Conservation (phyloP, 2,113 vertebrate species). For the Alaudala cheleensis region DNA sequence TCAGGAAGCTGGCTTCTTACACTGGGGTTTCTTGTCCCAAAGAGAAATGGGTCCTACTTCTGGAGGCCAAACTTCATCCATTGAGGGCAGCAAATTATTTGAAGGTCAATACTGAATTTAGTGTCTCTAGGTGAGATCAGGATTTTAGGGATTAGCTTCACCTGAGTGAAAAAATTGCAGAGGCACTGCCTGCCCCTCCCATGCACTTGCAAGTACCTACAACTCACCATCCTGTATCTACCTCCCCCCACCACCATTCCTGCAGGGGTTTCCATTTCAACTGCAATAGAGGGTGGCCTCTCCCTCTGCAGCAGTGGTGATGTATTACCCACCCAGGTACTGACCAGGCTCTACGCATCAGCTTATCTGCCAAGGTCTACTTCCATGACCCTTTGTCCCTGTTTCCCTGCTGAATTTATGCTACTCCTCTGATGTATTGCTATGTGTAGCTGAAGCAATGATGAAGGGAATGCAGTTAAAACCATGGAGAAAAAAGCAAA, state of each 20-base stretch:
- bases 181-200: not conserved
- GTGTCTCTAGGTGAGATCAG: not conserved
- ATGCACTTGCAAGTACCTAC: not conserved
- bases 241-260: not conserved
- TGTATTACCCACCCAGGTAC: conserved; percentile 3
- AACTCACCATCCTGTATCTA: not conserved
- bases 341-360: not conserved
- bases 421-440: not conserved
- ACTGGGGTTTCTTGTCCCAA: not conserved
- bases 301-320: not conserved
- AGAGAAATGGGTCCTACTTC: not conserved
- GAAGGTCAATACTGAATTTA: not conserved
- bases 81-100: not conserved
- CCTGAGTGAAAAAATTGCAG: not conserved
- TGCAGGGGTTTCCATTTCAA: conserved; percentile 27
- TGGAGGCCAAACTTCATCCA: not conserved
- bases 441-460: not conserved
- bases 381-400: conserved; percentile 20
- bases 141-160: not conserved
- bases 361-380: conserved; percentile 9
- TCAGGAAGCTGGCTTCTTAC: not conserved
- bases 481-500: not conserved
- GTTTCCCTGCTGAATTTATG: conserved; percentile 1
- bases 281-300: not conserved
- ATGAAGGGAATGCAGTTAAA: not conserved